These are phyloP conservation scores for Epizoanthus ramosus DNA, from an alignment of 92 coral and sea anemone genomes.

Conservation along the genomic window DNA sequence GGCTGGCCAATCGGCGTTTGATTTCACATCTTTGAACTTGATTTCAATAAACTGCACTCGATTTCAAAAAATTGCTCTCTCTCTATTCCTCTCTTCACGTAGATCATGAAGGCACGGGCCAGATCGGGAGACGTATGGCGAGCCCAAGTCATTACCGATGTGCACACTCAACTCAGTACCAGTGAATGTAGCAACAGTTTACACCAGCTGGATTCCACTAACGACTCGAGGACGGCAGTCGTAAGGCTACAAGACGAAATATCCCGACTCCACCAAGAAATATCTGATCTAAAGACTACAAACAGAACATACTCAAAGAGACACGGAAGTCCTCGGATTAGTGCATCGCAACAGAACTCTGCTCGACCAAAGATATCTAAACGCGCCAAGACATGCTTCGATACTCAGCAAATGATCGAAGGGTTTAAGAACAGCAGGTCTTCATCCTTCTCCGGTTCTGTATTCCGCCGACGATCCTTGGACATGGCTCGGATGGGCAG, in stretches of 20 bases:
- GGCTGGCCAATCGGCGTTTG: no score
- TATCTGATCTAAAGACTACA: constrained; percentile 45
- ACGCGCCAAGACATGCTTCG: constrained; percentile 66
- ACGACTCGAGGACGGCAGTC: constrained; percentile 36
- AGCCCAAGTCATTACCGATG: constrained; percentile 51
- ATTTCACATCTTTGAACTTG: no score
- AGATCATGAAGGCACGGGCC: constrained; percentile 60
- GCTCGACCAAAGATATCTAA: constrained; percentile 51
- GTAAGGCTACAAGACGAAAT: constrained; percentile 56
- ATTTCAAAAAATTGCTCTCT: no score
- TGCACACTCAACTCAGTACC: constrained; percentile 6
- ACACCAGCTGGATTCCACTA: constrained; percentile 22
- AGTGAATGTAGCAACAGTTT: constrained; percentile 40
- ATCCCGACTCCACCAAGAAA: constrained; percentile 53
- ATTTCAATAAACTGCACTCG: no score
- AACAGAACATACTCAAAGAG: constrained; percentile 14
- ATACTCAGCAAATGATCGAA: constrained; percentile 40
- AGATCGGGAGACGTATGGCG: constrained; percentile 52
- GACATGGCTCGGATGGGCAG: constrained; percentile 41
- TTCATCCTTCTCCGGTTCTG: background rate
- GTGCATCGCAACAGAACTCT: constrained; percentile 10
- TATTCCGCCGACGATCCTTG: constrained; percentile 29
- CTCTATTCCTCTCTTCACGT: background rate
- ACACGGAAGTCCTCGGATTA: constrained; percentile 27
- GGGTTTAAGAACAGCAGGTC: constrained; percentile 6